Percentiles rank a stretch among this genome's conserved stretches.
phyloP scores from a whole-genome alignment of 2,797 vertebrate genomes.

The Gambelia wislizenii region DNA sequence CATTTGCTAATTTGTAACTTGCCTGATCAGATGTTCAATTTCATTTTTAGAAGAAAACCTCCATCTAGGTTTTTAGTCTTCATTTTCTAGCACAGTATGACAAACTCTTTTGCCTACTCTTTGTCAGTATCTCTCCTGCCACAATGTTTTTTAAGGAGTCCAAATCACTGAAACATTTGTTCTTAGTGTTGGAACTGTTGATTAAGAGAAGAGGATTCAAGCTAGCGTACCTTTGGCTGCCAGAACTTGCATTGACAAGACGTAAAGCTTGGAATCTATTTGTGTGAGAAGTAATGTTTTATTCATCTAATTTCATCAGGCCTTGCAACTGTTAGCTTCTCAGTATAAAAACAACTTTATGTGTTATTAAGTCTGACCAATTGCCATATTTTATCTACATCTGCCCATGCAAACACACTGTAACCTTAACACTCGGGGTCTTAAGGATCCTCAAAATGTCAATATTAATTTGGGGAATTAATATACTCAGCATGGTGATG shows the following conservation, averaged over 20 bases:
- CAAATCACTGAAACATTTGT: constrained; percentile 15
- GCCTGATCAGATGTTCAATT: background rate
- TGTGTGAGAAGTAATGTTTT: background rate
- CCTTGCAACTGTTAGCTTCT: constrained; percentile 16
- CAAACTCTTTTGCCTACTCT: background rate
- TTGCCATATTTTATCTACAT: constrained; percentile 15
- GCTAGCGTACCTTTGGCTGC: background rate
- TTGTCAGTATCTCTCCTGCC: background rate
- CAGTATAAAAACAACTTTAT: background rate
- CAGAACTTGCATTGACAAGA: constrained; percentile 22
- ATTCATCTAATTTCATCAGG: constrained; percentile 23
- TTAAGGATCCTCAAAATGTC: too few relatives aligned
- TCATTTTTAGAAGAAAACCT: background rate
- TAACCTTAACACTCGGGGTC: too few relatives aligned
- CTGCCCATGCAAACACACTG: too few relatives aligned
- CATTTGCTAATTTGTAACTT: background rate
- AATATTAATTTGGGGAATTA: too few relatives aligned
- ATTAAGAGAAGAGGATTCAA: background rate
- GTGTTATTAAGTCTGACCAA: background rate
- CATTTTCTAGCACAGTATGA: background rate
- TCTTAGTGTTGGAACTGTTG: constrained; percentile 16
- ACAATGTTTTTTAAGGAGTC: background rate
- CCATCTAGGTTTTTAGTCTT: background rate
- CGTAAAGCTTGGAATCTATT: background rate
- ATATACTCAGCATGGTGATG: too few relatives aligned